Conservation (phyloP, 2,113 vertebrate species). For the Ahaetulla prasina region DNA sequence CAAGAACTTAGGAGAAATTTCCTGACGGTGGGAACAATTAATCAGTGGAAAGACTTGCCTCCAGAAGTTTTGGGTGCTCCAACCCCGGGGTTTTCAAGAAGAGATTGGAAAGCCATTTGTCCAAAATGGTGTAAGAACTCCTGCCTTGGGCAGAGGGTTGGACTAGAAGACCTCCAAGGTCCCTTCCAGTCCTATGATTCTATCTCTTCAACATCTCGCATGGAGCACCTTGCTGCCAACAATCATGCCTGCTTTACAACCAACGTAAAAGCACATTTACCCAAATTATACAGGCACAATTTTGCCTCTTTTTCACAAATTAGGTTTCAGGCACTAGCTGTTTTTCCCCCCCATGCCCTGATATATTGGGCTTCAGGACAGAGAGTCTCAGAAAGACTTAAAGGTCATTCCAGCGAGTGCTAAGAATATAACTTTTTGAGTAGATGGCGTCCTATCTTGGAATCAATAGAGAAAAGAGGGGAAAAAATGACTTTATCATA, state of each 20-base stretch:
- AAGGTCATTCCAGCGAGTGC: neutral
- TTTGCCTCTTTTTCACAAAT: neutral
- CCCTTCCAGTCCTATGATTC: neutral
- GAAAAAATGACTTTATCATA: neutral
- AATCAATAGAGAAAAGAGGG: neutral
- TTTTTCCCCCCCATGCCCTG: neutral
- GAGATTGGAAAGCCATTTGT: neutral
- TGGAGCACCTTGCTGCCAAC: neutral
- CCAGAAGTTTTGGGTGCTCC: neutral
- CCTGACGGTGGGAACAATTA: neutral
- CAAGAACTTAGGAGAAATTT: neutral
- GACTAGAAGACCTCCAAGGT: neutral
- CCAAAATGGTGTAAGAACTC: neutral
- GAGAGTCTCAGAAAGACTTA: neutral
- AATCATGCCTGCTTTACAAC: neutral
- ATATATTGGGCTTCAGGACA: neutral
- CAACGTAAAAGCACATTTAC: neutral
- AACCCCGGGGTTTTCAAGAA: neutral
- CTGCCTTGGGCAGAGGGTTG: neutral
- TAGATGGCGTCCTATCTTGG: neutral
- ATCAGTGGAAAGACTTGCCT: neutral
- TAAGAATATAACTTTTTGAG: neutral
- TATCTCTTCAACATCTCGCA: neutral
- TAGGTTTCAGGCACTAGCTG: neutral
- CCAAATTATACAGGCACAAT: neutral